Evolutionary conservation across 1,140 invertebrate genomes (phyloP), one percentile per base, ranked within the genome.

Genomic region (Heliconius congener): DNA sequence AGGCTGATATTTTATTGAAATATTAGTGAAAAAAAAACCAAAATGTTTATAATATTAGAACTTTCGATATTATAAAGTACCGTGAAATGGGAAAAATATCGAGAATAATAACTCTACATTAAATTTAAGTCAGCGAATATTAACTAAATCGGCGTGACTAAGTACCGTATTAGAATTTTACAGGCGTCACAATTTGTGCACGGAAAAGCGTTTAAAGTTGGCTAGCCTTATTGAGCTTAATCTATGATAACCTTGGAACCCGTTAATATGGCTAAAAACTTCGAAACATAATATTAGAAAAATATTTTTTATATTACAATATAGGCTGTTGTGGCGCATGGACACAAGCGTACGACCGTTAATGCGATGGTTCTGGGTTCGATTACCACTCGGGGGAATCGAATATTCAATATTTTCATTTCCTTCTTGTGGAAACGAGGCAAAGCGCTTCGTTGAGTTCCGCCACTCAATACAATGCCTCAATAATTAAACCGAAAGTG

Each of bases 111-210:
- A 72, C 18, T 19, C 8, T 8, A 50, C 73, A 60, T 27, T 23
- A 8, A 42, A 42, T 34, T 79, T 34, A 77, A 39, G 34, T 71
- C 77, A 73, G 18, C 30, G 55, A 50, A 66, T 74, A 81, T 81
- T 73, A 73, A 74, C 37, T n/a, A 74, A 74, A 78, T 78, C 55
- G 57, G 70, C 81, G 78, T 79, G 73, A 82, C 79, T 83, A 81
- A 81, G 39, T 73, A 55, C 60, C 72, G 37, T 72, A 72, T 72
- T 72, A 72, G 71, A 9, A 72, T 72, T 39, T 39, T 72, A 72
- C 34, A 39, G 19, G 34, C 70, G 34, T 71, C 34, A 39, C 71
- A 72, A 39, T 72, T 66, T 72, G 18, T 42, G 30, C 71, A 72
- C 71, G 71, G 37, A 72, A 72, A 72, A 37, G 34, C 71, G 30